A percentile compares a stretch with the other conserved stretches of the same genome.
Conservation (phyloP, 2,113 vertebrate species). For the Hippoglossus stenolepis region DNA sequence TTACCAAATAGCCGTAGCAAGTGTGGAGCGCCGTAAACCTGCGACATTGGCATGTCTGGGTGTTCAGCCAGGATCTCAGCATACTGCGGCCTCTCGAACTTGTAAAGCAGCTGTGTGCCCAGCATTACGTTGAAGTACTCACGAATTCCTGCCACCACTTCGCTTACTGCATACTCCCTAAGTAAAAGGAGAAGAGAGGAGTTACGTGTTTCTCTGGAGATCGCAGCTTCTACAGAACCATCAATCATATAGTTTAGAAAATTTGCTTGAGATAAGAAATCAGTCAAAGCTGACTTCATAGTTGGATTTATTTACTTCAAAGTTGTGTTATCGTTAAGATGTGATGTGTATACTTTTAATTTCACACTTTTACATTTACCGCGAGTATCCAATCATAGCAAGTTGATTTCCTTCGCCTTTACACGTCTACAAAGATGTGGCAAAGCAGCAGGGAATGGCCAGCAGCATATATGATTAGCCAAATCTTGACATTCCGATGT, state of each 20-base stretch:
- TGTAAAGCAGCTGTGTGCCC: constrained; percentile 97
- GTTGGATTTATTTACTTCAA: not conserved
- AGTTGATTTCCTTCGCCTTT: not conserved
- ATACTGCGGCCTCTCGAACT: constrained; percentile 97
- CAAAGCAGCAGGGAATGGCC: not conserved
- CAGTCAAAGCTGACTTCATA: not conserved
- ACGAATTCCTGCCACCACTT: constrained; percentile 95
- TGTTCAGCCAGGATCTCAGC: constrained; percentile 93
- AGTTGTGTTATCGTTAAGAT: not conserved
- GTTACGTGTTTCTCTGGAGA: not conserved
- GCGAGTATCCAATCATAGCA: not conserved
- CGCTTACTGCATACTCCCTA: constrained; percentile 95
- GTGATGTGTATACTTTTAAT: not conserved
- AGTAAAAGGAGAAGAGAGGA: not conserved
- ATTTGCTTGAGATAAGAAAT: not conserved
- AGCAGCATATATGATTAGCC: not conserved
- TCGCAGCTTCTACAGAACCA: not conserved
- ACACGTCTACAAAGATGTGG: not conserved
- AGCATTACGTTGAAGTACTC: constrained; percentile 99
- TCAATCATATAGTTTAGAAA: not conserved
- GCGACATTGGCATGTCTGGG: constrained; percentile 93
- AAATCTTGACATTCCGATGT: not conserved
- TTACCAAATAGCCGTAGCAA: constrained; percentile 93
- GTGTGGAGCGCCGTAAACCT: constrained; percentile 95
- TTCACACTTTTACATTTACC: not conserved